phyloP scores from a whole-genome alignment of 2,113 vertebrate genomes.

The Salvelinus fontinalis region DNA sequence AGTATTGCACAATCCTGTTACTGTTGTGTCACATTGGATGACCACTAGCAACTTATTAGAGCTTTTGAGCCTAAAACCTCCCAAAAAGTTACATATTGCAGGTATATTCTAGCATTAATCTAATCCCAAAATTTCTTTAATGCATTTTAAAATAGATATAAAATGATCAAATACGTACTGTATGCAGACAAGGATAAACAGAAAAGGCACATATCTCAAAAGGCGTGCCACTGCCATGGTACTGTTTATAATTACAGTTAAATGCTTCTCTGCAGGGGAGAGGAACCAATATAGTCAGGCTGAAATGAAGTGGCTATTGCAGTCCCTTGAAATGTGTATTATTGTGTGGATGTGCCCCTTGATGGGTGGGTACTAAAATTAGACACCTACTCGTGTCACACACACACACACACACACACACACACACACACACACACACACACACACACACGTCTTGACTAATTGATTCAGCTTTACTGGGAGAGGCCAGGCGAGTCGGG shows the following conservation, averaged over 20 bases:
- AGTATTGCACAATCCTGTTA: neutral
- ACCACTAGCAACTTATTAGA: too few relatives aligned
- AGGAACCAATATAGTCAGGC: conserved; percentile 15
- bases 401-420: neutral
- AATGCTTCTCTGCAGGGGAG: conserved; percentile 12
- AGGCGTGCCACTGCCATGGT: neutral
- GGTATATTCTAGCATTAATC: neutral
- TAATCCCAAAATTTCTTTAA: neutral
- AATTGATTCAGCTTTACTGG: conserved; percentile 48
- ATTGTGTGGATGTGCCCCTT: conserved; percentile 37
- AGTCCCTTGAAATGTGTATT: conserved; percentile 33
- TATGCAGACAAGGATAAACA: neutral
- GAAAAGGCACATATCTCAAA: neutral
- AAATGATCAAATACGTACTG: conserved; percentile 3
- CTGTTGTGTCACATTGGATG: neutral
- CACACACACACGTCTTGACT: neutral
- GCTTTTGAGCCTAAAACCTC: neutral
- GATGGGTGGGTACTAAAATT: conserved; percentile 33
- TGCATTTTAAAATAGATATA: neutral
- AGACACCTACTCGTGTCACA: conserved; percentile 18
- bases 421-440: too few relatives aligned
- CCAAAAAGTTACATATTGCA: too few relatives aligned
- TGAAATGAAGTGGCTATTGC: conserved; percentile 30
- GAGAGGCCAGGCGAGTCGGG: conserved; percentile 20
- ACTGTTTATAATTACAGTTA: conserved; percentile 3